phyloP scores from a whole-genome alignment of 2,888 invertebrate species.

The Rhodophaea formosa region DNA sequence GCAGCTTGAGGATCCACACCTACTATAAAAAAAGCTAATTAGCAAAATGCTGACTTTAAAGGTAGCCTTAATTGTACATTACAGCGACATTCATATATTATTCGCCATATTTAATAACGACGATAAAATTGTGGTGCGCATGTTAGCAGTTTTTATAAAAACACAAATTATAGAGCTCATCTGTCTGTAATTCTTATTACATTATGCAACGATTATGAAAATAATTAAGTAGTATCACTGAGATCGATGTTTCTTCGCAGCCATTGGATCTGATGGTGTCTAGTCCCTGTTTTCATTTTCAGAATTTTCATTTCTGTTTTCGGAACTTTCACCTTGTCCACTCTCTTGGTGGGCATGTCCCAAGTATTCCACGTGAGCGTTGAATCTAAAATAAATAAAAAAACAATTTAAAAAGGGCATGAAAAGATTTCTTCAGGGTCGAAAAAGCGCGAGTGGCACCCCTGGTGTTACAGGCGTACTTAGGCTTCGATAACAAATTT shows the following conservation, averaged over 20 bases:
- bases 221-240: slow-evolving; percentile 5
- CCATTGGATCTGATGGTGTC: not conserved
- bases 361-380: slow-evolving; percentile 40
- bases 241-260: slow-evolving; percentile 1
- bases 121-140: too few relatives aligned
- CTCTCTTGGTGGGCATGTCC: slow-evolving; percentile 33
- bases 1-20: too few relatives aligned
- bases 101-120: too few relatives aligned
- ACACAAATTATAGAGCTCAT: not conserved
- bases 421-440: not conserved
- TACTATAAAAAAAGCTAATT: too few relatives aligned
- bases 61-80: too few relatives aligned
- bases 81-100: too few relatives aligned
- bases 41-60: too few relatives aligned
- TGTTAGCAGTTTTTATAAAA: not conserved
- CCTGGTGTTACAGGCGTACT: too few relatives aligned
- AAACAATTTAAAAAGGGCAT: not conserved
- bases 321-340: slow-evolving; percentile 13
- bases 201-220: not conserved
- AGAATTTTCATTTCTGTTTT: not conserved
- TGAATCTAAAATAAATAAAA: slow-evolving; percentile 31
- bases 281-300: not conserved
- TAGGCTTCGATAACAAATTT: too few relatives aligned
- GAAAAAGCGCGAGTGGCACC: too few relatives aligned
- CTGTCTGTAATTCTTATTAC: not conserved